phyloP scores from a whole-genome alignment of 2,888 invertebrate genomes.

The Nebria brevicollis region DNA sequence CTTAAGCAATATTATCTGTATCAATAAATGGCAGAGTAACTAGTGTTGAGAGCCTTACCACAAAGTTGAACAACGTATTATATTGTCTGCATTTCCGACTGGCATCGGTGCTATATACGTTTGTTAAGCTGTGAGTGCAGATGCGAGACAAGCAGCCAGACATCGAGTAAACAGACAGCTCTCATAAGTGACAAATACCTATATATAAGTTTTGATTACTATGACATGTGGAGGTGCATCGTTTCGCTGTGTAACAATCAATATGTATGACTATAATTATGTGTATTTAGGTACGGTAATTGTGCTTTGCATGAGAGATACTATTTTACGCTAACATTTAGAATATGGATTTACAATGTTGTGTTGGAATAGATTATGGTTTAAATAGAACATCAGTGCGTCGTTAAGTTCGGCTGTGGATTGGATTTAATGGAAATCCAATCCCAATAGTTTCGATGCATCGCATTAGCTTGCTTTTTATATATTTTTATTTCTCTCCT shows the following conservation, averaged over 20 bases:
- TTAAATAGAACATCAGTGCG: neutral
- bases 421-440: too few relatives aligned
- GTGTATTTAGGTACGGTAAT: neutral
- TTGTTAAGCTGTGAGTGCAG: neutral
- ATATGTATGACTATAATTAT: neutral
- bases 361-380: neutral
- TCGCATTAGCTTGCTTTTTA: neutral
- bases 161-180: neutral
- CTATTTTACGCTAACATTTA: neutral
- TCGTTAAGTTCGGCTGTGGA: too few relatives aligned
- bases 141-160: neutral
- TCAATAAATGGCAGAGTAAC: neutral
- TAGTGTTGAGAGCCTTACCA: neutral
- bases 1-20: neutral
- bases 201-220: neutral
- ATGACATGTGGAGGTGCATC: neutral
- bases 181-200: neutral
- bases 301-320: neutral
- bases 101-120: neutral
- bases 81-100: neutral
- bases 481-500: neutral
- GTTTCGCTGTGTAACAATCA: neutral
- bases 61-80: neutral
- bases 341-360: neutral
- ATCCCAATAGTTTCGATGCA: too few relatives aligned